These are phyloP conservation scores for Hemithea aestivaria DNA, from an alignment of 2,888 invertebrate species.

Conservation along the genomic window DNA sequence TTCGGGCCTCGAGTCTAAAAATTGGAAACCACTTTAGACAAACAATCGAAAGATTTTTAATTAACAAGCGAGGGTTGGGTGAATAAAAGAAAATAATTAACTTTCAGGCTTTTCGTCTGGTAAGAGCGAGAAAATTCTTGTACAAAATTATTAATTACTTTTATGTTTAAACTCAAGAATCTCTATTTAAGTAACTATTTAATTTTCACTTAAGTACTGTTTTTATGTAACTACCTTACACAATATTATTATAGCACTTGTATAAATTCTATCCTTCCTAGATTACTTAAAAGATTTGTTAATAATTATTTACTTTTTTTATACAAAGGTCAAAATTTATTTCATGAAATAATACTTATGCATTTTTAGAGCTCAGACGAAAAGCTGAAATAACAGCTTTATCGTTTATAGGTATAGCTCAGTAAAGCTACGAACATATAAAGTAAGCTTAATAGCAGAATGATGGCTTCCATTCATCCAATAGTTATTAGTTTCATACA, in stretches of 20 bases:
- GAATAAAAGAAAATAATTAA: conserved; percentile 18
- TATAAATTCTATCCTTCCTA: too few relatives aligned
- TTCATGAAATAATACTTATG: too few relatives aligned
- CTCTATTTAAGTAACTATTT: too few relatives aligned
- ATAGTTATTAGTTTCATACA: conserved; percentile 7
- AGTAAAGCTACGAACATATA: conserved; percentile 19
- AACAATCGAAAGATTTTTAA: conserved; percentile 22
- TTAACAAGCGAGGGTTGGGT: conserved; percentile 21
- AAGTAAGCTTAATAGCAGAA: too few relatives aligned
- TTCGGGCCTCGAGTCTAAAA: conserved; percentile 23
- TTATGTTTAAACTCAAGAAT: conserved; percentile 3
- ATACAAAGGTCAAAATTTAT: too few relatives aligned
- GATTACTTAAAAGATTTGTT: too few relatives aligned
- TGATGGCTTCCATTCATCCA: conserved; percentile 18
- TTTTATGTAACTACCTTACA: too few relatives aligned
- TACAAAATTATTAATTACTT: background rate
- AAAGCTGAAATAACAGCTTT: conserved; percentile 23
- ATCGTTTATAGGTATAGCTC: conserved; percentile 17
- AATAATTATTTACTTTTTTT: too few relatives aligned
- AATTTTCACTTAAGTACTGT: too few relatives aligned
- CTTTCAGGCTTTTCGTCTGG: conserved; percentile 7
- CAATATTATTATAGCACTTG: too few relatives aligned
- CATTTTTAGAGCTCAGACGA: conserved; percentile 13
- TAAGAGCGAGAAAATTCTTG: conserved; percentile 6
- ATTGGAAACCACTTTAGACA: conserved; percentile 20